Evolutionary conservation across 2,113 vertebrate genomes (phyloP).

Genomic region (Taxidea taxus): DNA sequence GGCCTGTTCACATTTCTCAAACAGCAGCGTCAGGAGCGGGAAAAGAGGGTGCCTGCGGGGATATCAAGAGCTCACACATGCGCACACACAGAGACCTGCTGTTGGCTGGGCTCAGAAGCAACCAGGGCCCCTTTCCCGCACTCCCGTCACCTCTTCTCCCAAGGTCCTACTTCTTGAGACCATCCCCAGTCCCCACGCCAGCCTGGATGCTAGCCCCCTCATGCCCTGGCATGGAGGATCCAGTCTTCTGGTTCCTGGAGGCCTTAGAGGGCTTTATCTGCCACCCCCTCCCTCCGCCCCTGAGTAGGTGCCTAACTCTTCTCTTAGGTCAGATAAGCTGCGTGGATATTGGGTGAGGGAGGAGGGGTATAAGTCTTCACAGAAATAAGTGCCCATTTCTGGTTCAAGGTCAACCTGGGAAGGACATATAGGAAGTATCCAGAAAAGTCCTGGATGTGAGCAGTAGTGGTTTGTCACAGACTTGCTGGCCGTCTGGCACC

Average conservation of each 20-base stretch:
- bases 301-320: neutral
- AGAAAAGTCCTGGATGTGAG: neutral
- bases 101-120: conserved; percentile 1
- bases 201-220: neutral
- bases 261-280: neutral
- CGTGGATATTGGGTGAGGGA: neutral
- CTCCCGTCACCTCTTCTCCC: neutral
- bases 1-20: conserved; percentile 98
- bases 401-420: neutral
- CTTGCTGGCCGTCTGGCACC: neutral
- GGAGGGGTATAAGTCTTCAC: neutral
- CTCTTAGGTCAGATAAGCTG: neutral
- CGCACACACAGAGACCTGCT: conserved; percentile 12
- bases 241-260: neutral
- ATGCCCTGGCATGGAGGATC: neutral
- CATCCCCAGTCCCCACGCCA: neutral
- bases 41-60: conserved; percentile 94
- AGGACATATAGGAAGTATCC: neutral
- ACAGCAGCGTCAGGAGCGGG: conserved; percentile 95
- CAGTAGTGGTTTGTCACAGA: neutral
- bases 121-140: neutral
- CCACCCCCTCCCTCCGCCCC: neutral
- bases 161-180: neutral
- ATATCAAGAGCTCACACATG: conserved; percentile 66
- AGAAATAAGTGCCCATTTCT: neutral